phyloP scores from a whole-genome alignment of 1,140 invertebrate genomes.

The Cheumatopsyche charites region DNA sequence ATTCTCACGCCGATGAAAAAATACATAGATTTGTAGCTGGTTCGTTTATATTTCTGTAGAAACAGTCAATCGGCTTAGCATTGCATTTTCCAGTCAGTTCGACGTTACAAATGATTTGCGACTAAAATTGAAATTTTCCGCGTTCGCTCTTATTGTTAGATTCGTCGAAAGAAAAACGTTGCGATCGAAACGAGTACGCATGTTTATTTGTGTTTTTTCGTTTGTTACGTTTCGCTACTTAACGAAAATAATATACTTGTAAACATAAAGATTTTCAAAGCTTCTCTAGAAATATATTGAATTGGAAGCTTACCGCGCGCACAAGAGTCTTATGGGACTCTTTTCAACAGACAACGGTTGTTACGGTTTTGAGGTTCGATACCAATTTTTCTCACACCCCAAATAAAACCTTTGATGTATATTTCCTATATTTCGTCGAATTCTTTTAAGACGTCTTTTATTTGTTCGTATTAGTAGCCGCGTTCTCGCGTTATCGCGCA shows the following conservation, averaged over 20 bases:
- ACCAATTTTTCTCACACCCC: slow-evolving; percentile 23
- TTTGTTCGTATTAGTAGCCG: slow-evolving; percentile 2
- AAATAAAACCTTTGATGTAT: slow-evolving; percentile 26
- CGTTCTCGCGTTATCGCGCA: not conserved
- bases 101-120: no score
- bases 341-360: slow-evolving; percentile 12
- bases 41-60: not conserved
- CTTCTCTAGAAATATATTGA: slow-evolving; percentile 26
- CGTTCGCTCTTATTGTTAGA: no score
- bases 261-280: slow-evolving; percentile 27
- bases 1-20: not conserved
- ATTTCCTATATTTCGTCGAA: not conserved
- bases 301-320: slow-evolving; percentile 22
- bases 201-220: not conserved
- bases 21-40: not conserved
- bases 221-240: slow-evolving; percentile 17
- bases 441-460: slow-evolving; percentile 16
- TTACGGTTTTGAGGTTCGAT: slow-evolving; percentile 30
- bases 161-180: no score
- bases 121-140: no score
- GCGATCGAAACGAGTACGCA: no score
- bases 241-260: slow-evolving; percentile 22
- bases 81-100: no score
- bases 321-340: slow-evolving; percentile 32
- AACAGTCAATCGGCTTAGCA: no score